A percentile compares a stretch with the other conserved stretches of the same genome.
These are phyloP conservation scores for Lingula anatina DNA, from an alignment of 2,888 invertebrate species.

Conservation along the genomic window DNA sequence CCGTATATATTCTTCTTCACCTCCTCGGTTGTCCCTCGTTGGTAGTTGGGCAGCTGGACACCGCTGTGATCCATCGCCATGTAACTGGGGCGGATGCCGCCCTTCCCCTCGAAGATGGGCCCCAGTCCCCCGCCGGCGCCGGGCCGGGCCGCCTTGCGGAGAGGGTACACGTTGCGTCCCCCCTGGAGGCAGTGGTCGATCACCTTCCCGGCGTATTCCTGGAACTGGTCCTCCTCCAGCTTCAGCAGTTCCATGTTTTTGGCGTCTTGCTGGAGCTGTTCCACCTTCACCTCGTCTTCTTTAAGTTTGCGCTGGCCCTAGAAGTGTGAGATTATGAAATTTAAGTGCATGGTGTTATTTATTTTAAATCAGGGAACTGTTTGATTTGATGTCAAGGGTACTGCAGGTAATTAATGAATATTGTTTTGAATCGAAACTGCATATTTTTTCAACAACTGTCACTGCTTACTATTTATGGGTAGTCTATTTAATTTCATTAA, in stretches of 20 bases:
- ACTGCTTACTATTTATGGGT: too few species aligned
- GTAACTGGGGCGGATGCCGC: conserved; percentile 49
- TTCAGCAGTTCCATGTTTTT: conserved; percentile 41
- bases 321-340: not conserved
- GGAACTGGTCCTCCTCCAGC: conserved; percentile 49
- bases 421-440: too few species aligned
- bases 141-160: conserved; percentile 39
- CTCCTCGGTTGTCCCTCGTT: conserved; percentile 37
- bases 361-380: too few species aligned
- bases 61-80: conserved; percentile 44
- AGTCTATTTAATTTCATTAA: too few species aligned
- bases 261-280: conserved; percentile 30
- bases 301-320: conserved; percentile 18
- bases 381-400: too few species aligned
- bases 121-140: conserved; percentile 48
- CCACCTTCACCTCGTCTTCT: conserved; percentile 17
- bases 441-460: too few species aligned
- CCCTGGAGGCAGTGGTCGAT: conserved; percentile 49
- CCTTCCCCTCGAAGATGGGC: conserved; percentile 43
- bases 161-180: conserved; percentile 48
- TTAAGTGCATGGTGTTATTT: too few species aligned
- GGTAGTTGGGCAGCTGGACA: conserved; percentile 46
- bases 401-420: too few species aligned
- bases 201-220: conserved; percentile 47
- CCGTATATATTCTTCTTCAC: conserved; percentile 38